Percentiles rank a stretch among this genome's conserved stretches.
Evolutionary conservation across 2,113 vertebrate species (phyloP).

Genomic region (Cinclus mexicanus): DNA sequence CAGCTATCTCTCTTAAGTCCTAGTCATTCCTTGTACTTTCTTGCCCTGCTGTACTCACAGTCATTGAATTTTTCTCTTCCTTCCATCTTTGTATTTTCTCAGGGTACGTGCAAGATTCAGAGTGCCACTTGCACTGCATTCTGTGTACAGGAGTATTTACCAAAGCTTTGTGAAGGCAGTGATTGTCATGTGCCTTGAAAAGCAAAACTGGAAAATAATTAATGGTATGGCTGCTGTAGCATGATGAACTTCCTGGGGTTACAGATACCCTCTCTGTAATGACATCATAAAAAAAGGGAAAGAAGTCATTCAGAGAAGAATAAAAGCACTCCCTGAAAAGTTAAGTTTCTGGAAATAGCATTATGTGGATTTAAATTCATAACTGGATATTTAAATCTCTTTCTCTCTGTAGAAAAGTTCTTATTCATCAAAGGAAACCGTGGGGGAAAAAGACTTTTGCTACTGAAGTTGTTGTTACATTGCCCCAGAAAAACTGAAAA

Average conservation of each 20-base stretch:
- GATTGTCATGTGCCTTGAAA: not conserved
- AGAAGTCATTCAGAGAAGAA: not conserved
- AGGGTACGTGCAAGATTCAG: not conserved
- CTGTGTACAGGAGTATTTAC: not conserved
- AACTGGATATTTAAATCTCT: not conserved
- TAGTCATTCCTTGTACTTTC: not conserved
- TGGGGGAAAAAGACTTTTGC: accelerated
- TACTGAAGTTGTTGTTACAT: accelerated
- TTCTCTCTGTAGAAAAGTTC: not conserved
- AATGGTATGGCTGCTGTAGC: not conserved
- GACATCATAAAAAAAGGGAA: not conserved
- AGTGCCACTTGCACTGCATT: not conserved
- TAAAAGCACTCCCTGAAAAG: not conserved
- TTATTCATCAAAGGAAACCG: not conserved
- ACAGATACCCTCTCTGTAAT: not conserved
- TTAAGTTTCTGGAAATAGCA: not conserved
- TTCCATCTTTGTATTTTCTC: not conserved
- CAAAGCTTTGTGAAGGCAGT: not conserved
- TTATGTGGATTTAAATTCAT: not conserved
- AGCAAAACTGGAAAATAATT: not conserved
- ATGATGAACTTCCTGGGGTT: not conserved
- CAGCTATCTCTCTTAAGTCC: not conserved
- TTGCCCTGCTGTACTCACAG: not conserved
- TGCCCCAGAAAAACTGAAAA: not conserved
- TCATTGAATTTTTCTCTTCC: not conserved